Percentiles rank a stretch among this genome's conserved stretches.
Conservation (phyloP, 2,113 vertebrate species). For the Nothobranchius kuhntae region DNA sequence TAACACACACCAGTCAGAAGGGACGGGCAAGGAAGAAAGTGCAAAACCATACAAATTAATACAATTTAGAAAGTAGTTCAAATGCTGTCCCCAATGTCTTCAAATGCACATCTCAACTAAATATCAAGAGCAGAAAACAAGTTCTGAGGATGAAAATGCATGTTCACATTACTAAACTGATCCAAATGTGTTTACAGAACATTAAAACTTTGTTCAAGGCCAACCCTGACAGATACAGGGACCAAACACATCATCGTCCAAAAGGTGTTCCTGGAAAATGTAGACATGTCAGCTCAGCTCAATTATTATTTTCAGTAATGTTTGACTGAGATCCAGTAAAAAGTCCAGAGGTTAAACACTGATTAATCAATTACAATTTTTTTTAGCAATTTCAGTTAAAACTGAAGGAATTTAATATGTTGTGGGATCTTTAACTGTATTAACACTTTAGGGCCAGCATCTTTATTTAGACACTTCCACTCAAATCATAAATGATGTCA, state of each 20-base stretch:
- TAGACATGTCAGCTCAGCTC: constrained; percentile 27
- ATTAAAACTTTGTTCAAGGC: constrained; percentile 8
- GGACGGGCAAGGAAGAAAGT: background rate
- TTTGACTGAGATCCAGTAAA: constrained; percentile 36
- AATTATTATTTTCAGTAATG: constrained; percentile 37
- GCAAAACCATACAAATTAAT: background rate
- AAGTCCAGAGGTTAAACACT: background rate
- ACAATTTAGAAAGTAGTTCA: no score
- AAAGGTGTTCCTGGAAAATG: constrained; percentile 35
- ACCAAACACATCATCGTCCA: constrained; percentile 25
- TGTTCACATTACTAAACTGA: constrained; percentile 1
- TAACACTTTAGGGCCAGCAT: background rate
- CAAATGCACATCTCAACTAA: no score
- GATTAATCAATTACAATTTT: constrained; percentile 32
- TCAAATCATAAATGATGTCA: no score
- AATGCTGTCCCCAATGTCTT: no score
- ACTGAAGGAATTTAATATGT: constrained; percentile 17
- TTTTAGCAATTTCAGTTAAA: background rate
- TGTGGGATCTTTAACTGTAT: constrained; percentile 26
- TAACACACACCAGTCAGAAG: constrained; percentile 30
- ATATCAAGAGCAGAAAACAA: no score
- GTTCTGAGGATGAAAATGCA: background rate
- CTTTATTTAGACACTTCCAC: no score
- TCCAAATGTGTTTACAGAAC: constrained; percentile 28
- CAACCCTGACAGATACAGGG: constrained; percentile 25